Evolutionary conservation across 2,113 vertebrate genomes (phyloP).

Genomic region (Oophaga pumilio): DNA sequence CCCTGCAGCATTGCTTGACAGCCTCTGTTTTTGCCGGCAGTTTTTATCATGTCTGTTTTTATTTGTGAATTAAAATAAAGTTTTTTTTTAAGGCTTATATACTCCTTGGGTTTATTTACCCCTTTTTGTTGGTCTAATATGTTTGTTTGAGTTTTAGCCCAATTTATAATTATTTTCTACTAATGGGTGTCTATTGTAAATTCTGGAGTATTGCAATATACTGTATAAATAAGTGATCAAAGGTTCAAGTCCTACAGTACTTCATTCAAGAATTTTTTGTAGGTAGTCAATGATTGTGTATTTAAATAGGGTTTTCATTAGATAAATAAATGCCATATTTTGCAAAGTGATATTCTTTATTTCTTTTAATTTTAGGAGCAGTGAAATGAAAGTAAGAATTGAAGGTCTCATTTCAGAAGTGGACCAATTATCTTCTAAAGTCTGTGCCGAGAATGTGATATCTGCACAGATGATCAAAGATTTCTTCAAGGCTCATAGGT

Average conservation of each 20-base stretch:
- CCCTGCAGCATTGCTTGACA: too few relatives aligned
- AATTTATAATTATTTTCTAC: too few relatives aligned
- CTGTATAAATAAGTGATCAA: neutral
- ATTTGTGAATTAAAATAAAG: too few relatives aligned
- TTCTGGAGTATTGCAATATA: too few relatives aligned
- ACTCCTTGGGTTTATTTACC: too few relatives aligned
- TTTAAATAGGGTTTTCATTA: too few relatives aligned
- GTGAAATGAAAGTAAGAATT: constrained; percentile 71
- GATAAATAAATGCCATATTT: neutral
- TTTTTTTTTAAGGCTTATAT: too few relatives aligned
- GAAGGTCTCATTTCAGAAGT: constrained; percentile 71
- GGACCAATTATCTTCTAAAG: constrained; percentile 70
- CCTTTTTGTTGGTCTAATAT: too few relatives aligned
- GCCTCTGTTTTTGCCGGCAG: too few relatives aligned
- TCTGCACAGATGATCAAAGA: constrained; percentile 71
- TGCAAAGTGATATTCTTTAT: neutral
- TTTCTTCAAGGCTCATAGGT: constrained; percentile 83
- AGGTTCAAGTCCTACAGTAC: neutral
- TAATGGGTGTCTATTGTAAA: too few relatives aligned
- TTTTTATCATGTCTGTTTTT: too few relatives aligned
- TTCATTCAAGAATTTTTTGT: neutral
- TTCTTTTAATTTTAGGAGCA: constrained; percentile 67
- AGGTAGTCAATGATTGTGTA: neutral
- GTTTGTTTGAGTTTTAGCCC: too few relatives aligned
- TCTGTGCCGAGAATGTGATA: constrained; percentile 66